A percentile compares a stretch with the other conserved stretches of the same genome.
Evolutionary conservation across 1,140 invertebrate species (phyloP).

Genomic region (Trialeurodes vaporariorum): DNA sequence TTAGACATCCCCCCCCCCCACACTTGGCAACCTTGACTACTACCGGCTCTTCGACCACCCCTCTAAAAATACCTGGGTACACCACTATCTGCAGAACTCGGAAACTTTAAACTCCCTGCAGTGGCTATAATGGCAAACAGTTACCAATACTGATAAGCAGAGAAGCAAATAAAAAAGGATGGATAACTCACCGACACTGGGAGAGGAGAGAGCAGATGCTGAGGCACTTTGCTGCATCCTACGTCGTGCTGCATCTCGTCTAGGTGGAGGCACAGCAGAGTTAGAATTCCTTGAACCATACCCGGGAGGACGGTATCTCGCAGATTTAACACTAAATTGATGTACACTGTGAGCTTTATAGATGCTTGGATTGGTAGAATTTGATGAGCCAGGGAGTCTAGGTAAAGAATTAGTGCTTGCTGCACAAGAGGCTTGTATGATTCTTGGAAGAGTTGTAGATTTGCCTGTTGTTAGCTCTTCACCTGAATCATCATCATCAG

Average conservation of each 20-base stretch:
- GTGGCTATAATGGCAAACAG: no score
- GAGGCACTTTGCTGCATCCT: constrained; percentile 18
- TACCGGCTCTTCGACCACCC: no score
- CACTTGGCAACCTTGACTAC: no score
- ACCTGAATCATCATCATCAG: constrained; percentile 49
- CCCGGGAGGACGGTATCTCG: constrained; percentile 71
- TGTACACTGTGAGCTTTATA: constrained; percentile 55
- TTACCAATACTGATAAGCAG: no score
- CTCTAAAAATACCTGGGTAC: no score
- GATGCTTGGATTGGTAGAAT: constrained; percentile 39
- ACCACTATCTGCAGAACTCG: no score
- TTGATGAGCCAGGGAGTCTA: constrained; percentile 44
- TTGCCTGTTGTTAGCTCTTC: constrained; percentile 37
- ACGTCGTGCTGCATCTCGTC: constrained; percentile 26
- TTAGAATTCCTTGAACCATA: constrained; percentile 40
- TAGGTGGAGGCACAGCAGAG: constrained; percentile 42
- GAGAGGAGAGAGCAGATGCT: constrained; percentile 32
- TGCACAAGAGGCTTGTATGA: constrained; percentile 41
- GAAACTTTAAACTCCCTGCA: no score
- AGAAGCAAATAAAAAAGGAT: constrained; percentile 11
- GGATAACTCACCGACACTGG: constrained; percentile 36
- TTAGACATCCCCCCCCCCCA: no score
- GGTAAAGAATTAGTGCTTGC: constrained; percentile 62
- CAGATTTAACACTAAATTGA: constrained; percentile 62
- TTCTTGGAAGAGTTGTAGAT: constrained; percentile 49